These are phyloP conservation scores for Plecturocebus donacophilus DNA, from an alignment of 2,113 vertebrate species.

Conservation along the genomic window DNA sequence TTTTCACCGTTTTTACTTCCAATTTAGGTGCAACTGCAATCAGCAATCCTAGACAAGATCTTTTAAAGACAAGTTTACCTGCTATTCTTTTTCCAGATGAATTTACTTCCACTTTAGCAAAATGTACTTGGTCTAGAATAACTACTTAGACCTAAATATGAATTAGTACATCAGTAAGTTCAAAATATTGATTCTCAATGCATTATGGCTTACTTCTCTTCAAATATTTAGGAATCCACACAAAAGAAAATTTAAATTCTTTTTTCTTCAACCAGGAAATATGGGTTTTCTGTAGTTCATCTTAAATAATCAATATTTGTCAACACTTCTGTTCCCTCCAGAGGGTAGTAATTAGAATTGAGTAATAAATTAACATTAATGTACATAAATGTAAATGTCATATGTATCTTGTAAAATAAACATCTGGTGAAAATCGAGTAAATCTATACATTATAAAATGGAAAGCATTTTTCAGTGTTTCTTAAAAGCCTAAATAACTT, in stretches of 20 bases:
- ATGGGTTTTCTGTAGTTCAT: constrained; percentile 72
- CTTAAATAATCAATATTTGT: constrained; percentile 87
- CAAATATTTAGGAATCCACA: constrained; percentile 55
- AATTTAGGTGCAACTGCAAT: background rate
- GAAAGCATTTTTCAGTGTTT: constrained; percentile 76
- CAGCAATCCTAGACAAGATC: background rate
- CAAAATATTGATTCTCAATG: background rate
- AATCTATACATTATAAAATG: constrained; percentile 75
- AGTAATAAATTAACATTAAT: constrained; percentile 82
- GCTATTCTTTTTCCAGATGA: background rate
- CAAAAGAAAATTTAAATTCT: constrained; percentile 52
- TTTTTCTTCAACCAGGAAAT: constrained; percentile 63
- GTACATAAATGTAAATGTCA: constrained; percentile 80
- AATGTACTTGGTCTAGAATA: background rate
- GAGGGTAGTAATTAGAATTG: constrained; percentile 81
- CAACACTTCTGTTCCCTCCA: constrained; percentile 82
- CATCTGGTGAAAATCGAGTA: constrained; percentile 77
- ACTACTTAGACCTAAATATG: constrained; percentile 40
- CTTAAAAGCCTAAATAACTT: constrained; percentile 75
- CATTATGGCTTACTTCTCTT: constrained; percentile 46
- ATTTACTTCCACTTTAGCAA: background rate
- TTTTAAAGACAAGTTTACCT: background rate
- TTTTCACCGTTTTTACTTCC: background rate
- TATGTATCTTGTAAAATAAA: constrained; percentile 82
- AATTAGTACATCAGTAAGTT: background rate